A percentile compares a stretch with the other conserved stretches of the same genome.
Evolutionary conservation across 2,797 vertebrate species (phyloP).

Genomic region (Pangasius macronema): DNA sequence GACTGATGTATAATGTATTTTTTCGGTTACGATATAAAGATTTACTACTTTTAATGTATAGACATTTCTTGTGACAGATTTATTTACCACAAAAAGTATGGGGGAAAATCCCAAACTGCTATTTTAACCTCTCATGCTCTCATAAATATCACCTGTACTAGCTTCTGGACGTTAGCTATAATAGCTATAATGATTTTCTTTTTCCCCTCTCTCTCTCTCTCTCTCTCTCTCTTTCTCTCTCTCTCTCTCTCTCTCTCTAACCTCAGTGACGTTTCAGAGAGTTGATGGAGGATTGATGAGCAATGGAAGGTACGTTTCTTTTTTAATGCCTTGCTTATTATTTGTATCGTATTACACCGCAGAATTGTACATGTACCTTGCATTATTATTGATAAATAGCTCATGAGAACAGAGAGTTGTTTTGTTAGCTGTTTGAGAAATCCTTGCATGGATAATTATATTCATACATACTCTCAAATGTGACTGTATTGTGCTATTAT

Average conservation of each 20-base stretch:
- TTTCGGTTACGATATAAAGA: too few relatives aligned
- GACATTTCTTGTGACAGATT: too few relatives aligned
- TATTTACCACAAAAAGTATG: too few relatives aligned
- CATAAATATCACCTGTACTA: background rate
- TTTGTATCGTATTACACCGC: too few relatives aligned
- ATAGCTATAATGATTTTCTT: background rate
- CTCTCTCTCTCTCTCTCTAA: conserved; percentile 34
- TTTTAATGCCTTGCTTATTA: conserved; percentile 17
- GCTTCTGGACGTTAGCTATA: background rate
- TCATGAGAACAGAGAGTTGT: too few relatives aligned
- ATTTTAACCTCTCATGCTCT: background rate
- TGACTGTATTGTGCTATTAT: too few relatives aligned
- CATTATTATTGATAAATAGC: background rate
- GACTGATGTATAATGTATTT: background rate
- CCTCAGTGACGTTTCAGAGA: conserved; percentile 95
- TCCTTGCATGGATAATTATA: background rate
- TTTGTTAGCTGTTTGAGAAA: background rate
- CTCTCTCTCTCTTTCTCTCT: conserved; percentile 50
- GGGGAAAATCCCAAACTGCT: background rate
- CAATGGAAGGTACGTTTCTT: conserved; percentile 90
- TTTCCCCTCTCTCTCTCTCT: conserved; percentile 37
- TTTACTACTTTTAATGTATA: too few relatives aligned
- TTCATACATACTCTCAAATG: background rate
- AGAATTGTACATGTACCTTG: background rate
- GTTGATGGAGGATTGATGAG: conserved; percentile 98